Evolutionary conservation across 2,113 vertebrate genomes (phyloP).

Genomic region (Brienomyrus longianalis): DNA sequence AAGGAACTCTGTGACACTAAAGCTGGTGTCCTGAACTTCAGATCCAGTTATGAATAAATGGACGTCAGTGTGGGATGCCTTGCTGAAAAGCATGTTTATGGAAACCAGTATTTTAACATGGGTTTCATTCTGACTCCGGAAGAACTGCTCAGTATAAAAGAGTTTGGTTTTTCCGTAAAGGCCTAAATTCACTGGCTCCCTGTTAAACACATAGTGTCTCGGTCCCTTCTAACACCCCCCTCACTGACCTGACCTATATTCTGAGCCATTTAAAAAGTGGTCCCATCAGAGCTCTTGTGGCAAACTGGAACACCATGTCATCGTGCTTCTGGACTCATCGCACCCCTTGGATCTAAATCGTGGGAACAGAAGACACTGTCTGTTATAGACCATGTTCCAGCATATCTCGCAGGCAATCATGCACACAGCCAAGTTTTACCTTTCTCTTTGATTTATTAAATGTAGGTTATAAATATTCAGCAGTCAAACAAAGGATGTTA

Average conservation of each 20-base stretch:
- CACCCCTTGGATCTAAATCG: background rate
- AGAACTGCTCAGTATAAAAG: background rate
- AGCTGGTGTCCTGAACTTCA: background rate
- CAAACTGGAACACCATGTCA: background rate
- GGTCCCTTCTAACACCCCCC: background rate
- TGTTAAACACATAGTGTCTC: background rate
- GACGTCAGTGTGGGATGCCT: background rate
- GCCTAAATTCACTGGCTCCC: background rate
- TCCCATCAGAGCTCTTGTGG: background rate
- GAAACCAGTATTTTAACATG: background rate
- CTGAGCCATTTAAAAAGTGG: background rate
- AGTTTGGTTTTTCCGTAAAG: background rate
- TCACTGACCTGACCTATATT: conserved; percentile 11
- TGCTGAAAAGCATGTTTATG: background rate
- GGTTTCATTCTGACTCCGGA: background rate
- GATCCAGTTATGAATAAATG: background rate
- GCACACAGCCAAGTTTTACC: background rate
- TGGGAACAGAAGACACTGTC: background rate
- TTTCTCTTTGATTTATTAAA: conserved; percentile 56
- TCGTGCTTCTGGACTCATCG: background rate
- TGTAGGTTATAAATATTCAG: conserved; percentile 58
- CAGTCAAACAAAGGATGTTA: conserved; percentile 50
- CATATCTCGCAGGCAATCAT: background rate
- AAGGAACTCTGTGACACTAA: background rate
- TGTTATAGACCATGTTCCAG: background rate